A percentile compares a stretch with the other conserved stretches of the same genome.
Conservation (phyloP, 2,113 vertebrate genomes). For the Percopsis transmontana region DNA sequence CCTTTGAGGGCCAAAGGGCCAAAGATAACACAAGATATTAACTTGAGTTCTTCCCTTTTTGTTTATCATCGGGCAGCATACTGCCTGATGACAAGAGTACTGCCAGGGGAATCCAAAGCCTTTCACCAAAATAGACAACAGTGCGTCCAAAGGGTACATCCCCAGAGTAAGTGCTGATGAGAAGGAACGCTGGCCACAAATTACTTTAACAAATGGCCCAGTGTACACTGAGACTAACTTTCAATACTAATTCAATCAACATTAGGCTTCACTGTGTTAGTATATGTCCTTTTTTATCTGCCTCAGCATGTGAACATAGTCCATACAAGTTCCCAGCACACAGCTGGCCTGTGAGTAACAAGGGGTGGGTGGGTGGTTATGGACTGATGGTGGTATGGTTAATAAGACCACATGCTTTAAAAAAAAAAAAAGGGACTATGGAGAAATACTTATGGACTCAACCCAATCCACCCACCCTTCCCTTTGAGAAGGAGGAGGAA, state of each 20-base stretch:
- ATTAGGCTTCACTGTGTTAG: conserved; percentile 13
- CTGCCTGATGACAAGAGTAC: conserved; percentile 16
- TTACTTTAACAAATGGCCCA: conserved; percentile 35
- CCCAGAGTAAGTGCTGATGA: conserved; percentile 38
- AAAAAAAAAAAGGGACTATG: neutral
- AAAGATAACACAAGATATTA: conserved; percentile 49
- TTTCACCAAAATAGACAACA: conserved; percentile 61
- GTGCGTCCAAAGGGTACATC: conserved; percentile 43
- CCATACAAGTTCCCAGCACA: neutral
- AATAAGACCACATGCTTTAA: neutral
- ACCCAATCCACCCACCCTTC: conserved; percentile 2
- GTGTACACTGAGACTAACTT: conserved; percentile 15
- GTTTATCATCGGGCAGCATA: conserved; percentile 58
- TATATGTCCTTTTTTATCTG: neutral
- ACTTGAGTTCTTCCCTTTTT: conserved; percentile 31
- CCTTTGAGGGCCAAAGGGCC: conserved; percentile 24
- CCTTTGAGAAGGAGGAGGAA: neutral
- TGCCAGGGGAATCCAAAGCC: conserved; percentile 61
- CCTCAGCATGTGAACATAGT: too few species aligned
- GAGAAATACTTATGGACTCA: neutral
- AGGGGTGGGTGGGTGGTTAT: neutral
- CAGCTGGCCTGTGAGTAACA: neutral
- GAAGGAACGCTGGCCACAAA: conserved; percentile 40
- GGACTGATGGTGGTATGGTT: neutral
- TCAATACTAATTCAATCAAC: conserved; percentile 12